Evolutionary conservation across 2,888 invertebrate species (phyloP).

Genomic region (Rosalia funebris): DNA sequence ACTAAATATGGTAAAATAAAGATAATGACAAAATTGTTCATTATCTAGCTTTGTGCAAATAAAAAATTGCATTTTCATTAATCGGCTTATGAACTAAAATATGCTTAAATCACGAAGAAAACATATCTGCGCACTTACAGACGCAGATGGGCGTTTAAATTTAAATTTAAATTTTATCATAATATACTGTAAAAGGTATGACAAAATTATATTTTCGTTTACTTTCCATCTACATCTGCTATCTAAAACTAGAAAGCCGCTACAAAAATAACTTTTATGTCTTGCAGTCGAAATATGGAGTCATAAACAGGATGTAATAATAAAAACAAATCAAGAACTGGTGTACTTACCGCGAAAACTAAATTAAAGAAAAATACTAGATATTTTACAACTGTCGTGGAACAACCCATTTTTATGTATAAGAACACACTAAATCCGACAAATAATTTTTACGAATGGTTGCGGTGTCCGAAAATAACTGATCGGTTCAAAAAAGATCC

Average conservation of each 20-base stretch:
- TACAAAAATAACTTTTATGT: slow-evolving; percentile 14
- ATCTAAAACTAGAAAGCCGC: background rate
- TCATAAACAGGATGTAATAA: slow-evolving; percentile 16
- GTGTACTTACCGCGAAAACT: slow-evolving; percentile 79
- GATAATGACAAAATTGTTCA: too few relatives aligned
- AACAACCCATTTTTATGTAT: slow-evolving; percentile 54
- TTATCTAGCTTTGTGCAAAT: too few relatives aligned
- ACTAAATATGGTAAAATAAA: too few relatives aligned
- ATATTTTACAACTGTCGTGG: slow-evolving; percentile 57
- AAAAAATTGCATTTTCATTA: too few relatives aligned
- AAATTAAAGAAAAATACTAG: slow-evolving; percentile 62
- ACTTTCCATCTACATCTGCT: slow-evolving; percentile 3
- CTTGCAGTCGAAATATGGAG: background rate
- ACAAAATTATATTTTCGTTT: too few relatives aligned
- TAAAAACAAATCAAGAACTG: background rate
- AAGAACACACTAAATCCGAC: background rate
- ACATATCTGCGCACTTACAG: too few relatives aligned
- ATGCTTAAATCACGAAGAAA: too few relatives aligned
- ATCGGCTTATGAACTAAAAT: too few relatives aligned
- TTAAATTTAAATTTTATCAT: too few relatives aligned
- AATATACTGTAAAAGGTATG: too few relatives aligned
- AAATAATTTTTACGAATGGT: slow-evolving; percentile 3
- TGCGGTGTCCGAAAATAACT: slow-evolving; percentile 28
- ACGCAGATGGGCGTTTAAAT: too few relatives aligned
- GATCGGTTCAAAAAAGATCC: slow-evolving; percentile 18